These are phyloP conservation scores for Melanogrammus aeglefinus DNA, from an alignment of 2,797 vertebrate genomes.

Conservation along the genomic window DNA sequence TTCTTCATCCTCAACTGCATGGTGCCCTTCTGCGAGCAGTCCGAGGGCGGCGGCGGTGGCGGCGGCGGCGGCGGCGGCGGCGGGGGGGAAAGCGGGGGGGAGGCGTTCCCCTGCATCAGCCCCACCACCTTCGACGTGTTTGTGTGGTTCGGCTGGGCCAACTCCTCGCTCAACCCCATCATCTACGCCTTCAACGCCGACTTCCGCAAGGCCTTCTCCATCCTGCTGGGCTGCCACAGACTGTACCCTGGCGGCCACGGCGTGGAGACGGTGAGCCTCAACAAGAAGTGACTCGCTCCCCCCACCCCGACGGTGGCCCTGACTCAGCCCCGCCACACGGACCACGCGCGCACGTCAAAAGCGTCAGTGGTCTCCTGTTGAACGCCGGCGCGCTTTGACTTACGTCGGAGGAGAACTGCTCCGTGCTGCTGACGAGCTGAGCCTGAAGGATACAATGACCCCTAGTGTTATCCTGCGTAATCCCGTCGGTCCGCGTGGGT, in stretches of 20 bases:
- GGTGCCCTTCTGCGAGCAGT: slow-evolving; percentile 91
- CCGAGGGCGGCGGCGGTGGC: not conserved
- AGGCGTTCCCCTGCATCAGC: slow-evolving; percentile 88
- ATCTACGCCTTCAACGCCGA: slow-evolving; percentile 99
- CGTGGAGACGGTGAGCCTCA: slow-evolving; percentile 91
- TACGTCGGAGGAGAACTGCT: slow-evolving; percentile 23
- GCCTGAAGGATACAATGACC: slow-evolving; percentile 44
- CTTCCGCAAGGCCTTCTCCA: slow-evolving; percentile 95
- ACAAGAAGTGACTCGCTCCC: slow-evolving; percentile 84
- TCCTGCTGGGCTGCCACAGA: slow-evolving; percentile 92
- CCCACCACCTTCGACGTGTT: slow-evolving; percentile 95
- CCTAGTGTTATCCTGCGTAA: slow-evolving; percentile 36
- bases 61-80: no score
- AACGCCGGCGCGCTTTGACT: slow-evolving; percentile 38
- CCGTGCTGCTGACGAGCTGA: slow-evolving; percentile 37
- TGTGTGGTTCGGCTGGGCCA: slow-evolving; percentile 98
- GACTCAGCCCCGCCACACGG: not conserved
- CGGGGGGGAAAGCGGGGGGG: slow-evolving; percentile 51
- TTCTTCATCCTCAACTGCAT: slow-evolving; percentile 98
- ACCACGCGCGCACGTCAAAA: no score
- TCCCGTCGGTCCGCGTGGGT: slow-evolving; percentile 24
- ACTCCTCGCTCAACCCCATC: slow-evolving; percentile 97
- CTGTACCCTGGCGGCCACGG: slow-evolving; percentile 85
- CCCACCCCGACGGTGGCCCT: not conserved
- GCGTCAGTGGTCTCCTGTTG: slow-evolving; percentile 33